These are phyloP conservation scores for Torymus aiolomorphi DNA, from an alignment of 2,888 invertebrate species.

Conservation along the genomic window DNA sequence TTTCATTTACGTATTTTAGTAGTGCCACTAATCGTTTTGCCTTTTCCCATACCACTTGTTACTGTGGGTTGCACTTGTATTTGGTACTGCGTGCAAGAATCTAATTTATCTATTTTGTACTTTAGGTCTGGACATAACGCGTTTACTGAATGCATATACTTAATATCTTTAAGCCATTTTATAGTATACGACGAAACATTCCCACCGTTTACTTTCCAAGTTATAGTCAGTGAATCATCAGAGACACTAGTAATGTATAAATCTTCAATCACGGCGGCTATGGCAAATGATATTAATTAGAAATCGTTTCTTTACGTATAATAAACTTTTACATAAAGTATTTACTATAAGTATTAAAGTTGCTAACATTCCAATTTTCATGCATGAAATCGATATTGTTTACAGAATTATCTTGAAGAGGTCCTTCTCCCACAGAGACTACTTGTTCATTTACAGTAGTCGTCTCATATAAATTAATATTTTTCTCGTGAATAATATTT, in stretches of 20 bases:
- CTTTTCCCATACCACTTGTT: background rate
- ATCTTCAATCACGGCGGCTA: constrained; percentile 1
- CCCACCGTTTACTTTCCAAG: background rate
- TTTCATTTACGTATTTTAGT: constrained; percentile 40
- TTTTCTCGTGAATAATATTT: too few relatives aligned
- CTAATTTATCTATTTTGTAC: constrained; percentile 58
- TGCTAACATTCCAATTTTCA: too few relatives aligned
- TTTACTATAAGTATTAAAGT: too few relatives aligned
- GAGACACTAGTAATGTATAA: background rate
- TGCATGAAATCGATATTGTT: too few relatives aligned
- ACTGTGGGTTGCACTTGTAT: constrained; percentile 59
- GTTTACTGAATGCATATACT: background rate
- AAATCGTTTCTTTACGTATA: too few relatives aligned
- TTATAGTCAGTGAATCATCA: constrained; percentile 17
- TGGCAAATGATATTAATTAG: too few relatives aligned
- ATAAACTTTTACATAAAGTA: too few relatives aligned
- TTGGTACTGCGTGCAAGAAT: constrained; percentile 60
- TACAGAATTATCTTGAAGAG: too few relatives aligned
- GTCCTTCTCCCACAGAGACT: too few relatives aligned
- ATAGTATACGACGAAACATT: constrained; percentile 6
- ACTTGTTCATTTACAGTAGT: too few relatives aligned
- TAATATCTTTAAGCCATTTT: constrained; percentile 12
- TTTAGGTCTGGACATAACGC: background rate
- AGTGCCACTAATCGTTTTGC: background rate
- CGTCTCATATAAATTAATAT: too few relatives aligned